These are phyloP conservation scores for Penaeus chinensis DNA, from an alignment of 1,140 invertebrate species.

Conservation along the genomic window DNA sequence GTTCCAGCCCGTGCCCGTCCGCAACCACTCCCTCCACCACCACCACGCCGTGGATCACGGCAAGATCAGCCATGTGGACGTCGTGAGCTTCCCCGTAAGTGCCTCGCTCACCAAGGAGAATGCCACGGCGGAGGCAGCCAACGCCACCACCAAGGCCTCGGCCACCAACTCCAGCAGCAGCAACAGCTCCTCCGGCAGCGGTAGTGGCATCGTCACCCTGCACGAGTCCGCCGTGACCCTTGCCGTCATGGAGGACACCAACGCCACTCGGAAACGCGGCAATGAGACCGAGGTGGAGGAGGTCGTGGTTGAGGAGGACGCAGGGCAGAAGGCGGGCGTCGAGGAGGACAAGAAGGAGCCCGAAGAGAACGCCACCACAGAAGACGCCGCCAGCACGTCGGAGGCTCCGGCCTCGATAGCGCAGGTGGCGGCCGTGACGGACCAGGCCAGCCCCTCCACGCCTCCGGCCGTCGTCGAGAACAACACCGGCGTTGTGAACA, in stretches of 20 bases:
- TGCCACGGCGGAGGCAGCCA: constrained; percentile 65
- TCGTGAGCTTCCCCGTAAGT: constrained; percentile 21
- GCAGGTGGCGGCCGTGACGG: constrained; percentile 5
- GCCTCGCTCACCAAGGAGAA: constrained; percentile 68
- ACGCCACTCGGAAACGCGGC: constrained; percentile 22
- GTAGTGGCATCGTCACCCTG: constrained; percentile 30
- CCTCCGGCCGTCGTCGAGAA: constrained; percentile 16
- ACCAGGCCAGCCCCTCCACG: constrained; percentile 4
- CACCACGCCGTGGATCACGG: constrained; percentile 12
- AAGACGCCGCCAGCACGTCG: constrained; percentile 21
- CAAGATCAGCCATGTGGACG: constrained; percentile 18
- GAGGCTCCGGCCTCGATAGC: constrained; percentile 29
- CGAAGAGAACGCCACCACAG: constrained; percentile 18
- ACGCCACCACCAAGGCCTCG: neutral
- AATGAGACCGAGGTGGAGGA: neutral
- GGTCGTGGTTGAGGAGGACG: constrained; percentile 5
- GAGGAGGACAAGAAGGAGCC: constrained; percentile 23
- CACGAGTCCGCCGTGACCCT: constrained; percentile 52
- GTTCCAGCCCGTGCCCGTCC: constrained; percentile 57
- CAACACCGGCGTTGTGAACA: neutral
- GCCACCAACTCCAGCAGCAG: constrained; percentile 2
- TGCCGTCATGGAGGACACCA: constrained; percentile 50
- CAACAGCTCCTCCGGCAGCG: neutral
- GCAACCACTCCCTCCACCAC: constrained; percentile 43
- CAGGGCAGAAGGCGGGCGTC: neutral